Base-by-base conservation (phyloP, 2,113 vertebrate genomes). In the Hirundichthys speculiger region DNA sequence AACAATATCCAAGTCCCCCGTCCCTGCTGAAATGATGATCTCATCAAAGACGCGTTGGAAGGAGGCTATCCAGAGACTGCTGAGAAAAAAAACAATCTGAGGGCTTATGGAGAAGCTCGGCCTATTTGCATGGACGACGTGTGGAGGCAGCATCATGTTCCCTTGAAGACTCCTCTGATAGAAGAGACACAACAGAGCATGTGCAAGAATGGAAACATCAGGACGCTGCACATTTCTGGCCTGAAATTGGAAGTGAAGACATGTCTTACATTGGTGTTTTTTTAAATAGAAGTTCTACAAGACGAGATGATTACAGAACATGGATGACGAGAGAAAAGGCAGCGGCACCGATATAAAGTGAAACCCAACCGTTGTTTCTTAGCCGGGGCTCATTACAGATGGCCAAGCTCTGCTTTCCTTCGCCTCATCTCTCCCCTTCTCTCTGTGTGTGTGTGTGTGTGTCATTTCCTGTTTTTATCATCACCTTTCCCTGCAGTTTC, bases 371-470 rank as follows among this genome's bases (percentile, higher is more conserved):
- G 59, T 66, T 74, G 73, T 77, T 77, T 80, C 70, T 80, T 82
- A 82, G 72, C 66, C 64, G 27, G 65, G 50, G 61, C 89, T 91
- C 83, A 86, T 89, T 90, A 88, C 77, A 59, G 79, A 80, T 62
- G 77, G 75, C 63, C 59, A 1, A 25, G 69, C 54, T 71, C 58
- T 55, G 46, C 68, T 34, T 45, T 69, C 25, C 52, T 57, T 68
- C 52, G 60, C 64, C 30, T 73, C 24, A 5, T 12, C 55, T 18
- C 20, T 30, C 38, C 75, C 73, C 74, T 50, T 41, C 48, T 30
- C 5, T n/a, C n/a, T n/a, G n/a, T n/a, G n/a, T n/a, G n/a, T n/a
- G n/a, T n/a, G n/a, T n/a, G n/a, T 19, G 30, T 12, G 41, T 80
- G 73, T 80, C 72, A 77, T 81, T 76, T 71, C 63, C 65, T 64